phyloP scores from a whole-genome alignment of 2,113 vertebrate genomes.

The Capreolus pygargus region DNA sequence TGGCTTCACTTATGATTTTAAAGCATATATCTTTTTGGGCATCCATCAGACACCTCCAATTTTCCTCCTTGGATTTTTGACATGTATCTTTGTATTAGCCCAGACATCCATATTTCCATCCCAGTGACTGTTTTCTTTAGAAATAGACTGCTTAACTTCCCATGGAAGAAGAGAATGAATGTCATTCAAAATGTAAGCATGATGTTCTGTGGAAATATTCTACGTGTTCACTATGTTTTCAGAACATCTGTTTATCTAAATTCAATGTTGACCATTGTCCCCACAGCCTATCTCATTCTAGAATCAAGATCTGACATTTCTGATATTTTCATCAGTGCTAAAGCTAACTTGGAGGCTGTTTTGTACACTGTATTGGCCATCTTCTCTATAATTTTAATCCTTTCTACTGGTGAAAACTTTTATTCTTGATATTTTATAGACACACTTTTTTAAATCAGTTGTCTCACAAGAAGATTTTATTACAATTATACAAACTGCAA shows the following conservation, averaged over 20 bases:
- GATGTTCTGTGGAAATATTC: neutral
- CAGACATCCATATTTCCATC: neutral
- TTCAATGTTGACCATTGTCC: neutral
- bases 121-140: neutral
- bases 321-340: neutral
- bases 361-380: neutral
- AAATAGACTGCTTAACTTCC: neutral
- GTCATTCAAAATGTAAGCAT: neutral
- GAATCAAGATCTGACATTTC: neutral
- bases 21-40: neutral
- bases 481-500: neutral
- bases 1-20: constrained; percentile 19
- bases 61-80: constrained; percentile 19
- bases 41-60: constrained; percentile 5
- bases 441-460: neutral
- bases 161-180: neutral
- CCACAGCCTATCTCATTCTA: neutral
- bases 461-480: neutral
- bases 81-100: neutral
- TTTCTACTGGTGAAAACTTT: neutral
- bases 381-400: neutral
- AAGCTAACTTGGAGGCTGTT: neutral
- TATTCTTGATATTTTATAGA: neutral
- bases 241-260: neutral
- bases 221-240: neutral